Base-by-base conservation (phyloP, 2,888 invertebrate species). In the Ctenicera cuprea region DNA sequence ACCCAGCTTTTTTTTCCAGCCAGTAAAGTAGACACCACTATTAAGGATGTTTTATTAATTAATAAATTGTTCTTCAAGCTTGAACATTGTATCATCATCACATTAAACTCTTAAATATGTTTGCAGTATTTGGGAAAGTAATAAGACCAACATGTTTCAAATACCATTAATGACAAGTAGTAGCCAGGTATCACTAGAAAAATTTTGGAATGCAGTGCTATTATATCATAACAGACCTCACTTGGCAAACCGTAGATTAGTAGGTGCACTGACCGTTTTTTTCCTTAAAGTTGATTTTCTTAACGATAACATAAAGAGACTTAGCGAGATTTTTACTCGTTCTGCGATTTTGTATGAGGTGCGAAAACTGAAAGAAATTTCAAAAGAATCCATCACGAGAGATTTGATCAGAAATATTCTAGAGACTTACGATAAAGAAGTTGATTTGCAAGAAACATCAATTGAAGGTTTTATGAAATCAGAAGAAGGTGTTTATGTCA, bases 201-300 rank as follows among this genome's bases (percentile, higher is more conserved):
- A 89, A 74, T 95, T 93, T 86, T 94, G 93, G 92, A 87, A 89
- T 73, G 88, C 92, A 0, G 85, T 93, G 64, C 83, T 87, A 63
- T 89, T 95, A 77, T 90, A 93, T 83, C 84, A 92, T 71, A 88
- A 87, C 68, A 92, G 92, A 84, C 93, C 94, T 63, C 93, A 94
- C 83, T 89, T 93, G 70, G 87, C 94, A 5, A 94, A 95, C 85
- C 91, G 92, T 80, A 91, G 93, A 83, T 87, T 95, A 82, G 90
- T 91, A 85, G 92, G 92, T 63, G 89, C 80, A 14, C 78, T 84
- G 18, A 80, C 81, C 74, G 71, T 80, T 64, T 77, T 83, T 62
- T 81, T 85, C 73, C 83, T 81, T 65, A 78, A 84, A 80, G 76
- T 86, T 14, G 33, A 74, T 14, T 81, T 82, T 63, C 75, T 80